phyloP scores from a whole-genome alignment of 2,888 invertebrate genomes.

The Xestia sexstrigata region DNA sequence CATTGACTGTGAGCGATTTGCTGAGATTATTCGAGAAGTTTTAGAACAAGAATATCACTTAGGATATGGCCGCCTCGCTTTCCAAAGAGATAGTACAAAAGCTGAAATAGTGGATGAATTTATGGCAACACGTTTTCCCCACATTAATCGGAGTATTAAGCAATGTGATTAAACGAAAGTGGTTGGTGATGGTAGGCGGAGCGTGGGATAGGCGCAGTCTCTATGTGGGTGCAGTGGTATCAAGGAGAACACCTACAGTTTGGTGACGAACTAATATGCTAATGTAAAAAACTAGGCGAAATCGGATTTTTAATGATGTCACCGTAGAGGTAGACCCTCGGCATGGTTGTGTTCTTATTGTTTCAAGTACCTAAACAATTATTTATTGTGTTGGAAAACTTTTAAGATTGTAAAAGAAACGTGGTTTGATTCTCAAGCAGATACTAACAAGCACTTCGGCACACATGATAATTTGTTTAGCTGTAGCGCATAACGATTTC shows the following conservation, averaged over 20 bases:
- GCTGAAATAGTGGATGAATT: slow-evolving; percentile 57
- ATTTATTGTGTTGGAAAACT: neutral
- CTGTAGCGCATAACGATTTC: neutral
- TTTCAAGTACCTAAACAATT: slow-evolving; percentile 1
- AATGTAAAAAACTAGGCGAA: slow-evolving; percentile 66
- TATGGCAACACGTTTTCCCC: slow-evolving; percentile 71
- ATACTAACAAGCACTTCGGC: slow-evolving; percentile 1
- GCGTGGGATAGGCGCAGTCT: slow-evolving; percentile 82
- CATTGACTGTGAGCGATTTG: slow-evolving; percentile 43
- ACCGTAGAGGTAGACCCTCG: slow-evolving; percentile 77
- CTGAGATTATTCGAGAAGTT: slow-evolving; percentile 36
- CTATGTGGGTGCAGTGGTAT: slow-evolving; percentile 80
- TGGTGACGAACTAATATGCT: slow-evolving; percentile 66
- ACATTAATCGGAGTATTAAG: slow-evolving; percentile 80
- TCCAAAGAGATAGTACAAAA: slow-evolving; percentile 46
- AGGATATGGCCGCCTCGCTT: slow-evolving; percentile 29
- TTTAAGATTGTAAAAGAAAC: neutral
- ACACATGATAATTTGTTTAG: slow-evolving; percentile 13
- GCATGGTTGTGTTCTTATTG: slow-evolving; percentile 61
- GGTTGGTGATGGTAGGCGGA: slow-evolving; percentile 81
- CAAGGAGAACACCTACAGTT: slow-evolving; percentile 83
- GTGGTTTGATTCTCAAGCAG: slow-evolving; percentile 10
- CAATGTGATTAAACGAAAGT: slow-evolving; percentile 85
- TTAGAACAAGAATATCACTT: slow-evolving; percentile 10
- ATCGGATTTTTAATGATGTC: slow-evolving; percentile 76